Base-by-base conservation (phyloP, 2,888 invertebrate genomes). In the Linnaemya vulpina region DNA sequence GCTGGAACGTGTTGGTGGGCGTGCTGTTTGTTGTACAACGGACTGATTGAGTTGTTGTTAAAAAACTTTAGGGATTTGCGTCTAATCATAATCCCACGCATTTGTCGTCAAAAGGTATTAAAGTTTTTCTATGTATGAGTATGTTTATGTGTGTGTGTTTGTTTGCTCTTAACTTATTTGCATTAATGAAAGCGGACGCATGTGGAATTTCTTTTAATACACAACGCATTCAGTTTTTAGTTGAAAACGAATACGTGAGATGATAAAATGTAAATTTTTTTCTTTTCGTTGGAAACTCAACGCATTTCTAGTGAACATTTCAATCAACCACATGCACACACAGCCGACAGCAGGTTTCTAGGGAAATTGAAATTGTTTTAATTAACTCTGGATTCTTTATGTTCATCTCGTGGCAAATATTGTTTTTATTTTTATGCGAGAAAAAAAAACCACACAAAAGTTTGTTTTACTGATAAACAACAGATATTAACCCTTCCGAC, bases 381-480 rank as follows among this genome's bases (percentile, higher is more conserved):
- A 71, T 71, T n/a, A 53, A 20, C 10, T 53, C n/a, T 63, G 10
- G 8, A 38, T 17, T 15, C 40, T 63, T 63, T 3, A 22, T 63
- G 22, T 25, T 43, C 1, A 43, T 58, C n/a, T 30, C 10, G 25
- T 55, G 15, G 55, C 25, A 25, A 0, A 9, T 20, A 8, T 25
- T 25, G 0, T 25, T n/a, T n/a, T n/a, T 25, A 40, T 15, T 55
- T 55, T 25, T 22, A 5, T 25, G 0, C 7, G 11, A 55, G 8
- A 13, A 55, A 25, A n/a, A 15, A 49, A 43, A 5, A 40, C 11
- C 38, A 10, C 11, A 40, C 35, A 35, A 35, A 35, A 35, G 30
- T 30, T 30, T 30, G 2, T 30, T 30, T 30, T 30, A 30, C 30
- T 30, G 30, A 30, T 5, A 30, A 30, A 3, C 30, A 30, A 30